A percentile compares a stretch with the other conserved stretches of the same genome.
phyloP scores from a whole-genome alignment of 2,888 invertebrate species.

The Oxystoma pomonae region DNA sequence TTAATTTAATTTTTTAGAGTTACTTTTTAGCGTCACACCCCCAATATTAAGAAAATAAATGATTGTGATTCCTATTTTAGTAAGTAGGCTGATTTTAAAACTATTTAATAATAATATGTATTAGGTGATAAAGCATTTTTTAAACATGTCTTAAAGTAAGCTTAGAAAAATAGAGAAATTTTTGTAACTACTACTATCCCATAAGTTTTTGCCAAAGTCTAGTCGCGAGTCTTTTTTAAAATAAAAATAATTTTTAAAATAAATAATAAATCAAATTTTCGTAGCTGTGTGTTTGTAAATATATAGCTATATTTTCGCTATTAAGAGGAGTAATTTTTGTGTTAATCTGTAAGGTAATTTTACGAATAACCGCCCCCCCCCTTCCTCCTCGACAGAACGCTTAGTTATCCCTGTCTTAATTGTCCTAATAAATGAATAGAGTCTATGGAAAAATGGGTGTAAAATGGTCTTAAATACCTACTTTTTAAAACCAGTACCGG shows the following conservation, averaged over 20 bases:
- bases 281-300: not conserved
- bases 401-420: too few relatives aligned
- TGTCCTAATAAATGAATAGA: too few relatives aligned
- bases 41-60: not conserved
- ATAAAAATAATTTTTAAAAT: not conserved
- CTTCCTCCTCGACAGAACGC: not conserved
- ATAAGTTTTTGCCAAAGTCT: not conserved
- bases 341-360: not conserved
- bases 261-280: not conserved
- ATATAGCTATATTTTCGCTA: not conserved
- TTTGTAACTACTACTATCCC: not conserved
- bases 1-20: not conserved
- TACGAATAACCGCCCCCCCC: not conserved
- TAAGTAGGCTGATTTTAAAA: constrained; percentile 9
- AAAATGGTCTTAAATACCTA: too few relatives aligned
- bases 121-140: not conserved
- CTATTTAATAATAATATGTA: not conserved
- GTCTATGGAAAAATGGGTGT: too few relatives aligned
- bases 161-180: not conserved
- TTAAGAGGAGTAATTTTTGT: not conserved
- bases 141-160: too few relatives aligned
- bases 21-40: not conserved
- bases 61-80: constrained; percentile 17
- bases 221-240: not conserved
- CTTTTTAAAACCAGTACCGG: too few relatives aligned